A percentile compares a stretch with the other conserved stretches of the same genome.
These are phyloP conservation scores for Gallirallus australis DNA, from an alignment of 2,797 vertebrate genomes.

Conservation along the genomic window DNA sequence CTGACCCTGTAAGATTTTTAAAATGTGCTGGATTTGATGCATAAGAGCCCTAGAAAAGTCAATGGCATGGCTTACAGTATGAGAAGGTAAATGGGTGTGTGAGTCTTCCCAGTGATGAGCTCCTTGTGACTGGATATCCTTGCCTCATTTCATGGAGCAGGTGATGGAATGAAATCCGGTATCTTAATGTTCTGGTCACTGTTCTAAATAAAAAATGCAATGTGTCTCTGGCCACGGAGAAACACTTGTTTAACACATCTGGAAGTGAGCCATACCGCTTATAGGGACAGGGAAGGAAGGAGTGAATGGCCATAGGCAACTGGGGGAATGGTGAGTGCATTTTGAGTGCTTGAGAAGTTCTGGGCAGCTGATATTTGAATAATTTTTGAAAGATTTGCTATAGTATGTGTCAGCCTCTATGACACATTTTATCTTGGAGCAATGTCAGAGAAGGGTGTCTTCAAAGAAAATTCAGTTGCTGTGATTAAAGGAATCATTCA, in stretches of 20 bases:
- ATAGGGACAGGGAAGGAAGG: neutral
- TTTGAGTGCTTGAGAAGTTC: slow-evolving; percentile 28
- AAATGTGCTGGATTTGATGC: neutral
- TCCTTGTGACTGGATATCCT: neutral
- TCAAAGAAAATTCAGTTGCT: slow-evolving; percentile 68
- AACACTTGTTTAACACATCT: neutral
- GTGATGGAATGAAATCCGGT: neutral
- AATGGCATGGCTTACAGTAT: neutral
- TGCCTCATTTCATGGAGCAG: neutral
- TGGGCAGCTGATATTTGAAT: slow-evolving; percentile 60
- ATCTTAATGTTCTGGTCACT: neutral
- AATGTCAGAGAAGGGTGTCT: slow-evolving; percentile 76
- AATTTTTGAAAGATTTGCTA: slow-evolving; percentile 69
- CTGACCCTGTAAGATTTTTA: neutral
- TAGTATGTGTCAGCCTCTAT: slow-evolving; percentile 50
- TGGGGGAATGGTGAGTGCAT: neutral
- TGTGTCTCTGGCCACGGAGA: neutral
- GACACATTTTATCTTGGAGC: slow-evolving; percentile 68
- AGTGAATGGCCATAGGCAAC: neutral
- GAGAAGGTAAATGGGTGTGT: rapidly evolving
- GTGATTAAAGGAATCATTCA: slow-evolving; percentile 71
- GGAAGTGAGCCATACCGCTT: neutral
- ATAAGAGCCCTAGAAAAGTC: neutral
- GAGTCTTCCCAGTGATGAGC: neutral
- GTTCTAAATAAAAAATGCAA: neutral